Percentiles rank a stretch among this genome's conserved stretches.
phyloP scores from a whole-genome alignment of 2,888 invertebrate species.

The Nasonia oneida region DNA sequence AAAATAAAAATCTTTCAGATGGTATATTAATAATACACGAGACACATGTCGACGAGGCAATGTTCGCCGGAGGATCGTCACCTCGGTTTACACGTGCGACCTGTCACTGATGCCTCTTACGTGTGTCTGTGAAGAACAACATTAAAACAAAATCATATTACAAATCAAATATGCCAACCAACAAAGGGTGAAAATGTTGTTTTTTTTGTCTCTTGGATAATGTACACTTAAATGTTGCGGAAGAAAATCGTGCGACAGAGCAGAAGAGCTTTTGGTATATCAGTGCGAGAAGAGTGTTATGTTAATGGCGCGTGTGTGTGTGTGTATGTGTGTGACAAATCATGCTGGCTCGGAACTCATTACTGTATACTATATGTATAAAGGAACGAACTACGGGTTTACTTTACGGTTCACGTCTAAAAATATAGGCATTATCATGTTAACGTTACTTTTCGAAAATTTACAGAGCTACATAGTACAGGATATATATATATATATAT shows the following conservation, averaged over 20 bases:
- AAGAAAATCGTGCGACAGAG: conserved; percentile 9
- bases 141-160: conserved; percentile 57
- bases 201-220: not conserved
- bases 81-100: conserved; percentile 51
- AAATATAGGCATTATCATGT: conserved; percentile 24
- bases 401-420: not conserved
- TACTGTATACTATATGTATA: not conserved
- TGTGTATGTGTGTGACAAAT: not conserved
- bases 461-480: not conserved
- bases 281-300: not conserved
- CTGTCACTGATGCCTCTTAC: conserved; percentile 68
- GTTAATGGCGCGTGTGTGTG: not conserved
- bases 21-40: not conserved
- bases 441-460: not conserved
- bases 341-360: conserved; percentile 47
- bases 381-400: conserved; percentile 37
- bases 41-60: conserved; percentile 45
- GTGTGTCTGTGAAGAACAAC: conserved; percentile 72
- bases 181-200: not conserved
- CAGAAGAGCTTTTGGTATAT: not conserved
- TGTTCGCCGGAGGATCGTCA: conserved; percentile 40
- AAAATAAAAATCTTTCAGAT: conserved; percentile 16
- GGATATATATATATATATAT: not conserved
- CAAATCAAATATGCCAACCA: conserved; percentile 27
- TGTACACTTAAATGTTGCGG: not conserved